Evolutionary conservation across 2,113 vertebrate species (phyloP), one percentile per base, ranked within the genome.

Genomic region (Peucedramus taeniatus): DNA sequence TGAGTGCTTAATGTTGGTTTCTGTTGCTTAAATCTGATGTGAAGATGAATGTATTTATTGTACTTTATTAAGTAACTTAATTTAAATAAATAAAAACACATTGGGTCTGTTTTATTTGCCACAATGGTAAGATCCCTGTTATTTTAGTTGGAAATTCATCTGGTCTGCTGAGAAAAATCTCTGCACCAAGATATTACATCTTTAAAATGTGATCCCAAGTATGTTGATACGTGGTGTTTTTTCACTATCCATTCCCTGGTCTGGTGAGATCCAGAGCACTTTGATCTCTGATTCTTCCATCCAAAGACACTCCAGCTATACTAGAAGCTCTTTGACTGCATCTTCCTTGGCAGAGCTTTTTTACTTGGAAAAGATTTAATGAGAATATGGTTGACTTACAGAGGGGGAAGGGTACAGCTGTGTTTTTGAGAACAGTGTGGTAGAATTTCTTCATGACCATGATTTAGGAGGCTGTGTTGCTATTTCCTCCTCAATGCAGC

Each of bases 181-280:
- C 24, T 75, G 44, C 47, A 85, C 12, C 21, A 35, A 84, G 33
- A 33, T 45, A 7, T 51, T 82, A 22, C 2, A 18, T 78, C 83
- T 90, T 57, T 26, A 24, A 87, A 78, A 77, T 50, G 21, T 59
- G 20, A 44, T 10, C 6, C 13, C 16, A 47, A 18, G 13, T 54
- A 33, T 56, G 9, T 9, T 63, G 13, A 20, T 63, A 31, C 0
- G 1, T 63, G 14, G 9, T 15, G 0, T 0, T 6, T 44, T 65
- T 83, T 45, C 65, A 42, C 22, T 84, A 1, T 72, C 18, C 9
- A 3, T 23, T 72, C 10, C 26, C 28, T 65, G 17, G 11, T 21
- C 10, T 76, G 24, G 2, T 69, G 26, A 68, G 16, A n/a, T 56
- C 13, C 27, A 53, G 42, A 22, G 30, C 18, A 30, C 12, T 44